phyloP scores from a whole-genome alignment of 92 coral and sea anemone species.

The Micromussa lordhowensis region DNA sequence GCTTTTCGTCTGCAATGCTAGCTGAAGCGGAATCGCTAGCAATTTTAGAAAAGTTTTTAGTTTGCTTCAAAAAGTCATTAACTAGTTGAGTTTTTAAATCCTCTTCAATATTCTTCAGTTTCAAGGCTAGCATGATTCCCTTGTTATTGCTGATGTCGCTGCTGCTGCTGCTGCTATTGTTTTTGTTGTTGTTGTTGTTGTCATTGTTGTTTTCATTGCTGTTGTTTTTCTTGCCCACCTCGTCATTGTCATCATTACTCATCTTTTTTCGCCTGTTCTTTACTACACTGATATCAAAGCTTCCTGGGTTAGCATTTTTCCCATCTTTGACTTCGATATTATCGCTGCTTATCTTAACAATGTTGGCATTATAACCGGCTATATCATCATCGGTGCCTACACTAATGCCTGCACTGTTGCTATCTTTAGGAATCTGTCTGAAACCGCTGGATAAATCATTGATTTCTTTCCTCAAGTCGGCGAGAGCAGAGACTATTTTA shows the following conservation, averaged over 20 bases:
- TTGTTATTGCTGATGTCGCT: background rate
- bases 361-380: background rate
- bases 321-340: background rate
- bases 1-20: background rate
- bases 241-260: conserved; percentile 12
- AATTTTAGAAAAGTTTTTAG: conserved; percentile 2
- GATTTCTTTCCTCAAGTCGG: conserved; percentile 17
- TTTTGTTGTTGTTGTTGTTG: background rate
- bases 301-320: background rate
- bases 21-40: background rate
- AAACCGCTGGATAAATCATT: background rate
- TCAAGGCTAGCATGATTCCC: background rate
- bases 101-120: background rate
- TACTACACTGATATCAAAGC: background rate
- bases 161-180: background rate
- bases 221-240: background rate
- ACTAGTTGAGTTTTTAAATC: background rate
- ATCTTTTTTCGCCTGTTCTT: conserved; percentile 3
- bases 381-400: background rate
- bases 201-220: background rate
- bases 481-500: conserved; percentile 6
- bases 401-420: too few relatives aligned
- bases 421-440: background rate
- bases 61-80: background rate
- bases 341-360: conserved; percentile 24